Conservation (phyloP, 2,797 vertebrate genomes). For the Aphelocoma californica region DNA sequence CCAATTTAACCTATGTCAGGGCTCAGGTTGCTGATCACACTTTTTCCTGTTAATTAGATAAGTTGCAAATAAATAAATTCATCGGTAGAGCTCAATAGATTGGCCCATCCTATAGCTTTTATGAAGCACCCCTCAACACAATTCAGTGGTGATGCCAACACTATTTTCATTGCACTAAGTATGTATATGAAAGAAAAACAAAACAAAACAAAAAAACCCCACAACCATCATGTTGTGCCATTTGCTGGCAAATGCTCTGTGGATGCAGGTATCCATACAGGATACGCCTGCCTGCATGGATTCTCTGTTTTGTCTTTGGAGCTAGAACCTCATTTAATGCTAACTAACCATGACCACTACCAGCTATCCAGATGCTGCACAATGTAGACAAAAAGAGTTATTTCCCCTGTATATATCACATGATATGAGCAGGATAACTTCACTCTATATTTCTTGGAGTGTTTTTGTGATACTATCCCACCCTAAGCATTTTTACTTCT, state of each 20-base stretch:
- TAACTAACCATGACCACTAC: not conserved
- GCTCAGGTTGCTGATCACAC: not conserved
- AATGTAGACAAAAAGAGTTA: not conserved
- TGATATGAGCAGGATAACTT: not conserved
- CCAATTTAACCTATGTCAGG: not conserved
- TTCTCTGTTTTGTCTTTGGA: not conserved
- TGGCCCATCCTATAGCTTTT: not conserved
- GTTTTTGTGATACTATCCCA: not conserved
- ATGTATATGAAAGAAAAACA: not conserved
- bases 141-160: not conserved
- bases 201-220: not conserved
- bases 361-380: not conserved
- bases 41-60: not conserved
- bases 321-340: not conserved
- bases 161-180: not conserved
- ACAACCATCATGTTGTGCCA: not conserved
- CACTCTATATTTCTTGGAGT: not conserved
- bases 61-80: not conserved
- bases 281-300: not conserved
- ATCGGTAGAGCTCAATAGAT: not conserved
- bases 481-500: not conserved
- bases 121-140: not conserved
- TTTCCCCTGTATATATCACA: not conserved
- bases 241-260: not conserved
- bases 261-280: not conserved